These are phyloP conservation scores for Physocephala rufipes DNA, from an alignment of 2,888 invertebrate genomes.

Conservation along the genomic window DNA sequence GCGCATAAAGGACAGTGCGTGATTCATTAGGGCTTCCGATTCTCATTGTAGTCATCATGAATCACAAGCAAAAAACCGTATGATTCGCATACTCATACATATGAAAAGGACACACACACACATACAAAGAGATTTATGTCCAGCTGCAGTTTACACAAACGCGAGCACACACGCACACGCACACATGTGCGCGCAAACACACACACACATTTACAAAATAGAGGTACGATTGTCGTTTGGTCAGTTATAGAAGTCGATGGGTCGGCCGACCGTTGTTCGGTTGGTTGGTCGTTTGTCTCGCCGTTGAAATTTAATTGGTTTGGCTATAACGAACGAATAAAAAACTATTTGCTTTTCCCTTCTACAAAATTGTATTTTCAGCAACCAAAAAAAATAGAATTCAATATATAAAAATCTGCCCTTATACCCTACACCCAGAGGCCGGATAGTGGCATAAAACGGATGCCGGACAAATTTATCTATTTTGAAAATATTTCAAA, in stretches of 20 bases:
- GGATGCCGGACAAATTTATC: background rate
- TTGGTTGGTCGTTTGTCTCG: background rate
- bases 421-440: background rate
- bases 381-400: slow-evolving; percentile 3
- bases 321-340: background rate
- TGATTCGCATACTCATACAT: slow-evolving; percentile 10
- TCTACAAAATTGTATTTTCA: background rate
- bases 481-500: background rate
- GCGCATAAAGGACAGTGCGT: slow-evolving; percentile 26
- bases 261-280: too few relatives aligned
- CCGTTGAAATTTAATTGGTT: slow-evolving; percentile 27
- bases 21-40: slow-evolving; percentile 37
- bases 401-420: background rate
- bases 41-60: background rate
- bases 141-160: background rate
- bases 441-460: background rate
- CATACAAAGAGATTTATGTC: slow-evolving; percentile 28
- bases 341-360: too few relatives aligned
- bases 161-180: background rate
- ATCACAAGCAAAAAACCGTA: background rate
- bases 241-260: too few relatives aligned
- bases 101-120: background rate
- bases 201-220: slow-evolving; percentile 13
- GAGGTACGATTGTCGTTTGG: too few relatives aligned
- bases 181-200: too few relatives aligned